Conservation (phyloP, 2,797 vertebrate genomes). For the Poecile montanus region DNA sequence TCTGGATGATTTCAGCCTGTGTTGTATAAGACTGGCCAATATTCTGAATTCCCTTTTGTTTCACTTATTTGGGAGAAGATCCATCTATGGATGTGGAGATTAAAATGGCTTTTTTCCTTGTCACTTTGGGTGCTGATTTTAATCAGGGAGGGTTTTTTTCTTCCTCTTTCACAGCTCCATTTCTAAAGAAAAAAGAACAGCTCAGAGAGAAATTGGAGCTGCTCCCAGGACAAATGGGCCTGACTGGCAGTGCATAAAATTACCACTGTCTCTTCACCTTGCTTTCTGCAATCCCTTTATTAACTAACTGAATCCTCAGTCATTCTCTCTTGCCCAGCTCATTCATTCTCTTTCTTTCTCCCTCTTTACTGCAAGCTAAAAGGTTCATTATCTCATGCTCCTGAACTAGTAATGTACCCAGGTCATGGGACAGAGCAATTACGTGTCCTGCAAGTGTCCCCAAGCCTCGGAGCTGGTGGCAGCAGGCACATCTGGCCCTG, state of each 20-base stretch:
- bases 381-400: not conserved
- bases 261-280: slow-evolving; percentile 66
- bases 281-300: slow-evolving; percentile 61
- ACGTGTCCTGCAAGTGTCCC: not conserved
- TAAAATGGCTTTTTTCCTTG: slow-evolving; percentile 38
- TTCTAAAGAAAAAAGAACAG: slow-evolving; percentile 50
- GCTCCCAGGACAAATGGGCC: slow-evolving; percentile 61
- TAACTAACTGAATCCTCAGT: slow-evolving; percentile 51
- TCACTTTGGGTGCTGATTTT: slow-evolving; percentile 56
- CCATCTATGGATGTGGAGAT: not conserved
- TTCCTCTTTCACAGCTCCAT: slow-evolving; percentile 23
- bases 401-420: not conserved
- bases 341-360: slow-evolving; percentile 32
- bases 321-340: slow-evolving; percentile 34
- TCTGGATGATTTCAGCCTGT: not conserved
- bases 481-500: not conserved
- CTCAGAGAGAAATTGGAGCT: slow-evolving; percentile 60
- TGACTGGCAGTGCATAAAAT: slow-evolving; percentile 72
- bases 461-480: not conserved
- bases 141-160: not conserved
- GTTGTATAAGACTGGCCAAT: not conserved
- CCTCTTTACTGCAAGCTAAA: not conserved
- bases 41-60: slow-evolving; percentile 11
- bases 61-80: not conserved
- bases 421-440: not conserved